Base-by-base conservation (phyloP, 2,113 vertebrate genomes). In the Sceloporus tristichus region DNA sequence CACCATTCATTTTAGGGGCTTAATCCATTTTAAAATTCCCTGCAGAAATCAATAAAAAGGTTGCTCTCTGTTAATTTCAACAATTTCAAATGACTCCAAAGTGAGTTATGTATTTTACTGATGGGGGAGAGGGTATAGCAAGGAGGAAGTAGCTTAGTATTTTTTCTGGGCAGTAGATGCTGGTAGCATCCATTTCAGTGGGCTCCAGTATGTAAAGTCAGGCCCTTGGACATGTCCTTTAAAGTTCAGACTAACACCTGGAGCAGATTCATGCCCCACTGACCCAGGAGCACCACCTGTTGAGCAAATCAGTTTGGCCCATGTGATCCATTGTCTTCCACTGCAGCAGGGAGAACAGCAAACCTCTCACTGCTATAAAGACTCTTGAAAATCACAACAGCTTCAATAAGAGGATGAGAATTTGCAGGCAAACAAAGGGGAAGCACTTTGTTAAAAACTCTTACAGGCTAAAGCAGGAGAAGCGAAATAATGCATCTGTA, bases 361-460 rank as follows among this genome's bases (percentile, higher is more conserved):
- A 11, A 9, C 25, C 53, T 34, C 70, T 73, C 42, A n/a, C 19
- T 10, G 21, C 13, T 84, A 16, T n/a, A 34, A 34, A 54, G 48
- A 2, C 81, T 70, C 53, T 56, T 34, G 11, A 54, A 23, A 34
- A 74, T 84, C 18, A 73, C 5, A 5, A 10, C 54, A 56, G 29
- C 19, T 62, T 80, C 18, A 66, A 56, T 89, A 88, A 80, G 90
- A 93, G 83, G 27, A 53, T 88, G 92, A 93, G 91, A 88, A 5
- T 94, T 88, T 94, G 84, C 80, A 85, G 93, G 91, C 92, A 91
- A 94, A 89, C 77, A 86, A 91, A 90, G 62, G 53, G 79, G 66
- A 86, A 91, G 79, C 91, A 94, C 92, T 92, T 70, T 92, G 91
- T 65, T 91, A 91, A 91, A 91, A 95, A 88, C 89, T 85, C 87